Conservation (phyloP, 2,113 vertebrate genomes). For the Micronycteris hirsuta region DNA sequence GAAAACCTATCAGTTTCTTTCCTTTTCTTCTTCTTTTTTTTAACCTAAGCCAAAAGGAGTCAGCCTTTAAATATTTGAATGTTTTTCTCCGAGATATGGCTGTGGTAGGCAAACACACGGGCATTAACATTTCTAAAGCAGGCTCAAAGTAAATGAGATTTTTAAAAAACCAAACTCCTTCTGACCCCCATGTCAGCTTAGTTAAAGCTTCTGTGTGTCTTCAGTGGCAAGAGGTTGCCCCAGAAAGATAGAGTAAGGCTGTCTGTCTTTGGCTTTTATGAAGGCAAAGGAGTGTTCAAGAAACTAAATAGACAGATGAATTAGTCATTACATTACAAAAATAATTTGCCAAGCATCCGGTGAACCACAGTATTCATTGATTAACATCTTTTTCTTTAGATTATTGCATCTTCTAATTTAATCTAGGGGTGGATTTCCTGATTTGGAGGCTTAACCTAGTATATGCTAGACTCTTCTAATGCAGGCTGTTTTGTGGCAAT, state of each 20-base stretch:
- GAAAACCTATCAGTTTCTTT: slow-evolving; percentile 50
- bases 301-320: background rate
- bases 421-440: background rate
- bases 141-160: slow-evolving; percentile 56
- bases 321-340: background rate
- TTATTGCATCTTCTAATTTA: background rate
- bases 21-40: background rate
- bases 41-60: slow-evolving; percentile 14
- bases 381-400: background rate
- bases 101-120: slow-evolving; percentile 34
- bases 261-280: background rate
- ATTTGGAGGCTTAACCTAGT: background rate
- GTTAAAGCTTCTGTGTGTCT: slow-evolving; percentile 49
- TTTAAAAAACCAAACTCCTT: background rate
- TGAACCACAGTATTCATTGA: background rate
- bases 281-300: background rate
- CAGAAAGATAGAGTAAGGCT: slow-evolving; percentile 19
- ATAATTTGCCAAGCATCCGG: background rate
- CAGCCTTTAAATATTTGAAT: slow-evolving; percentile 65
- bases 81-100: slow-evolving; percentile 21
- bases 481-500: background rate
- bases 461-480: background rate
- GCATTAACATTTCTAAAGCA: slow-evolving; percentile 57
- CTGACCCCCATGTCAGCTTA: slow-evolving; percentile 40
- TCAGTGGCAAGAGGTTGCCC: slow-evolving; percentile 32